Percentiles rank a stretch among this genome's conserved stretches.
phyloP scores from a whole-genome alignment of 2,888 invertebrate species.

The Bunonema sp. region DNA sequence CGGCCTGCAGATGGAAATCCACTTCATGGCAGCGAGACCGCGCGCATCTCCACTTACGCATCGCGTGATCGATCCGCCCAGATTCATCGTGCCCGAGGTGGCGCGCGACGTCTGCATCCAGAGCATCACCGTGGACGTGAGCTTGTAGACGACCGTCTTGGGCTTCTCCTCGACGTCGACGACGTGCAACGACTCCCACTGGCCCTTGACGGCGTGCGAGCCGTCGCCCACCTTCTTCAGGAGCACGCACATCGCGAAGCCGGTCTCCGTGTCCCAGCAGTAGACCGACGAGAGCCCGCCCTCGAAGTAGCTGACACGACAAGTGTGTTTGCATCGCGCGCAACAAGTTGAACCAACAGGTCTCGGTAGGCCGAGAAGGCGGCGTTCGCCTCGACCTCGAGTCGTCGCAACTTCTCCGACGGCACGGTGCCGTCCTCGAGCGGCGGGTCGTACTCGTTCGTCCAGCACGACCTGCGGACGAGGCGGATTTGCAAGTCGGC shows the following conservation, averaged over 20 bases:
- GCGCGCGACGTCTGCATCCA: constrained; percentile 82
- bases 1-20: constrained; percentile 55
- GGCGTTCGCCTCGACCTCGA: constrained; percentile 92
- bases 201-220: constrained; percentile 92
- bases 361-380: constrained; percentile 93
- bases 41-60: constrained; percentile 55
- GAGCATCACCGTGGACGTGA: constrained; percentile 95
- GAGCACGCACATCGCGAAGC: constrained; percentile 89
- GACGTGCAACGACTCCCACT: constrained; percentile 99
- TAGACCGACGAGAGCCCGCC: constrained; percentile 98
- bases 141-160: constrained; percentile 69
- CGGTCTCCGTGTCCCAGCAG: constrained; percentile 87
- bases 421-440: constrained; percentile 96
- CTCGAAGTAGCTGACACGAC: constrained; percentile 66
- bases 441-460: constrained; percentile 90
- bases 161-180: constrained; percentile 66
- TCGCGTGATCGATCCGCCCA: constrained; percentile 90
- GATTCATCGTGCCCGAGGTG: constrained; percentile 92
- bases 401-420: constrained; percentile 76
- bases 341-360: constrained; percentile 16
- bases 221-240: constrained; percentile 98
- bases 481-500: not conserved
- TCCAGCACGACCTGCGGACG: constrained; percentile 74
- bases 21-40: not conserved
- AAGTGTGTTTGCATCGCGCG: not conserved